Conservation (phyloP, 2,888 invertebrate genomes). For the Chrysolina americana region DNA sequence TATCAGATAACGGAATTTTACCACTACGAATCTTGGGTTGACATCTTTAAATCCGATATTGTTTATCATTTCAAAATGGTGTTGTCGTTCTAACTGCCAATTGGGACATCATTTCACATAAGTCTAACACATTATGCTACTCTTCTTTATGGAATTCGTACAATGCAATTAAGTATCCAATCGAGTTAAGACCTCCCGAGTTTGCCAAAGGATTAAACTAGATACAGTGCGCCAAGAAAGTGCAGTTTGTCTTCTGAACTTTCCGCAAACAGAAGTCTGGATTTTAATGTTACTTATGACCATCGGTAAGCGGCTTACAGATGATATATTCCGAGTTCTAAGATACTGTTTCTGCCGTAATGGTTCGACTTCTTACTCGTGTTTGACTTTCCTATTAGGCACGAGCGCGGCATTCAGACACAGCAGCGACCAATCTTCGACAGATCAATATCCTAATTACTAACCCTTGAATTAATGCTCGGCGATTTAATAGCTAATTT, state of each 20-base stretch:
- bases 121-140: background rate
- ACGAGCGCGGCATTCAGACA: conserved; percentile 37
- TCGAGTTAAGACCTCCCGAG: background rate
- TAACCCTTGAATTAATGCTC: background rate
- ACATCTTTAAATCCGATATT: too few relatives aligned
- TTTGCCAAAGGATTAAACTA: background rate
- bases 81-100: too few relatives aligned
- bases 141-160: background rate
- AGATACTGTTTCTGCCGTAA: conserved; percentile 57
- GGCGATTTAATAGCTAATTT: background rate
- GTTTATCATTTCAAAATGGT: too few relatives aligned
- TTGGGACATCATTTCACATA: background rate
- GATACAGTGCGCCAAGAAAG: background rate
- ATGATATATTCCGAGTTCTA: conserved; percentile 59
- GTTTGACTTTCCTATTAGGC: conserved; percentile 57
- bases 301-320: conserved; percentile 61
- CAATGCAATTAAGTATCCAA: background rate
- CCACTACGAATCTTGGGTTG: too few relatives aligned
- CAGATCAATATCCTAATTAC: conserved; percentile 29
- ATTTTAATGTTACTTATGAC: conserved; percentile 29
- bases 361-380: conserved; percentile 53
- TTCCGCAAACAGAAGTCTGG: conserved; percentile 12
- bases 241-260: conserved; percentile 6
- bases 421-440: conserved; percentile 30
- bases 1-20: too few relatives aligned